Conservation (phyloP, 2,888 invertebrate genomes). For the Mongoloraphidia duomilia region DNA sequence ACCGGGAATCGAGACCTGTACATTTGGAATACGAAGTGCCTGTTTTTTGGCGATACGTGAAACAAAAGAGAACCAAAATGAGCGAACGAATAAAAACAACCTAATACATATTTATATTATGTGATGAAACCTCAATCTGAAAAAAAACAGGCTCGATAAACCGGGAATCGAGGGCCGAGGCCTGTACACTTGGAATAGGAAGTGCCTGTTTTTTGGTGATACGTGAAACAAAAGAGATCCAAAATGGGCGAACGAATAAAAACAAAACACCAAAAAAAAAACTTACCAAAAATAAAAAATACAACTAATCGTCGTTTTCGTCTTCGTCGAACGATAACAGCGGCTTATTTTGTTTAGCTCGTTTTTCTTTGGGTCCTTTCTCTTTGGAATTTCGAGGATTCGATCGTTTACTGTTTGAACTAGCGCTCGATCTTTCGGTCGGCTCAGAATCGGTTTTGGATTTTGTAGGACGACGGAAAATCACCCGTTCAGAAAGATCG, state of each 20-base stretch:
- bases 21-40: too few relatives aligned
- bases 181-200: too few relatives aligned
- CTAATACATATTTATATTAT: too few relatives aligned
- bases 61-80: too few relatives aligned
- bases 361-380: conserved; percentile 18
- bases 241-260: not conserved
- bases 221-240: too few relatives aligned
- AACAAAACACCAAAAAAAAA: conserved; percentile 16
- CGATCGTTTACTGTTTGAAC: conserved; percentile 13
- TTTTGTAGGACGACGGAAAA: conserved; percentile 34
- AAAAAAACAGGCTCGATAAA: too few relatives aligned
- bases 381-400: conserved; percentile 8
- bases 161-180: too few relatives aligned
- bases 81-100: not conserved
- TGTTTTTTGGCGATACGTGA: too few relatives aligned
- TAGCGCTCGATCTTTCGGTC: conserved; percentile 10
- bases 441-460: not conserved
- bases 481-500: conserved; percentile 41
- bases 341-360: conserved; percentile 22
- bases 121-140: too few relatives aligned
- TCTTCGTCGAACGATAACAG: conserved; percentile 36
- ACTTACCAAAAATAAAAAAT: not conserved
- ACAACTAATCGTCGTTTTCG: conserved; percentile 27
- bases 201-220: too few relatives aligned
- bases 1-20: too few relatives aligned